Evolutionary conservation across 2,113 vertebrate species (phyloP).

Genomic region (Oncorhynchus tshawytscha): DNA sequence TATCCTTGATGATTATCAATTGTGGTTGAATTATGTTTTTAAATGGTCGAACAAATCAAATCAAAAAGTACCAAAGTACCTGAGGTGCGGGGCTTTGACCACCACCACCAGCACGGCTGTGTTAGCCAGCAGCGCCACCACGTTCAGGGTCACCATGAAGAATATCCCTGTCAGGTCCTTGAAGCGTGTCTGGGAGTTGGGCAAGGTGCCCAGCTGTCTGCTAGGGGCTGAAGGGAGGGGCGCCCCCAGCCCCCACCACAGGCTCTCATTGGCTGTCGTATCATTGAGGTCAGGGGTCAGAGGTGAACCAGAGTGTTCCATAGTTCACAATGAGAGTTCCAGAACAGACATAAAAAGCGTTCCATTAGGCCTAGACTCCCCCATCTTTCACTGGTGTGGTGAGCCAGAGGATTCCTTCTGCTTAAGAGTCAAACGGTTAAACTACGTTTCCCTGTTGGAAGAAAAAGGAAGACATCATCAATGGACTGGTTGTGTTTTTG

Average conservation of each 20-base stretch:
- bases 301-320: constrained; percentile 54
- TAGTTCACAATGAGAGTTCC: constrained; percentile 55
- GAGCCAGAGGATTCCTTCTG: not conserved
- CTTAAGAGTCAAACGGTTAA: constrained; percentile 15
- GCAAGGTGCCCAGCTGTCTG: constrained; percentile 52
- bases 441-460: constrained; percentile 34
- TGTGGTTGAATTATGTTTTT: no score
- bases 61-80: no score
- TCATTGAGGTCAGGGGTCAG: constrained; percentile 44
- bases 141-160: constrained; percentile 83
- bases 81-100: constrained; percentile 83
- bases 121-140: constrained; percentile 83
- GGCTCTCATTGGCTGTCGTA: constrained; percentile 54
- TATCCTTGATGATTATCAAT: no score
- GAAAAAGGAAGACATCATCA: not conserved
- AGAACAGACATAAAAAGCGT: not conserved
- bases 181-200: constrained; percentile 53
- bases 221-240: constrained; percentile 58
- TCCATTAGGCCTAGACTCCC: not conserved
- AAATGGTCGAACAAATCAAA: no score
- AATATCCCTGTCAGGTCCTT: constrained; percentile 79
- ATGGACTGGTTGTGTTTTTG: not conserved
- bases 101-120: constrained; percentile 81
- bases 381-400: constrained; percentile 36
- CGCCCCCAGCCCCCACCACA: constrained; percentile 39